Conservation (phyloP, 2,797 vertebrate genomes). For the Cirrhinus molitorella region DNA sequence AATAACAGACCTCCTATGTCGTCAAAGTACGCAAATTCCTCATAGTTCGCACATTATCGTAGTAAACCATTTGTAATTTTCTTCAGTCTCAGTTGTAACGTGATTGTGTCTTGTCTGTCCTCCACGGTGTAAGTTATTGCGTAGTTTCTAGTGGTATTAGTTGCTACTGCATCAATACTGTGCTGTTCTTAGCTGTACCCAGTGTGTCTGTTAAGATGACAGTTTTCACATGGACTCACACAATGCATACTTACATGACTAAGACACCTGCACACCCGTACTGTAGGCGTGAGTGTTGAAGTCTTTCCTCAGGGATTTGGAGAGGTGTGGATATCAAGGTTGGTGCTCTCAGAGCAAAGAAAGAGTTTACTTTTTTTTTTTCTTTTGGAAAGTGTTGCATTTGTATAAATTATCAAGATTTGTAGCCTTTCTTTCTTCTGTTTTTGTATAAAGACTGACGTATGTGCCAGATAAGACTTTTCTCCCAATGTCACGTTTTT, state of each 20-base stretch:
- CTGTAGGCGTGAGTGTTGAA: slow-evolving; percentile 74
- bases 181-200: slow-evolving; percentile 71
- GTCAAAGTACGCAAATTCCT: neutral
- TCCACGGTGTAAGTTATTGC: slow-evolving; percentile 16
- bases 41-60: slow-evolving; percentile 14
- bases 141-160: slow-evolving; percentile 39
- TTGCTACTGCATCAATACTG: slow-evolving; percentile 62
- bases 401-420: slow-evolving; percentile 99
- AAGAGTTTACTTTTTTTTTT: slow-evolving; percentile 94
- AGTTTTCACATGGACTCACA: slow-evolving; percentile 39
- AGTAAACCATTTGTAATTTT: neutral
- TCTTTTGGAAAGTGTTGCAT: slow-evolving; percentile 94
- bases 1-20: neutral
- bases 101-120: slow-evolving; percentile 24
- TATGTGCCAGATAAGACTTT: slow-evolving; percentile 88
- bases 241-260: slow-evolving; percentile 33
- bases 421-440: slow-evolving; percentile 92
- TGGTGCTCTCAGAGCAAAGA: slow-evolving; percentile 88
- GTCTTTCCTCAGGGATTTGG: slow-evolving; percentile 98
- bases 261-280: slow-evolving; percentile 38
- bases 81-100: neutral
- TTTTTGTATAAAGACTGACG: slow-evolving; percentile 90
- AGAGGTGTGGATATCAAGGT: slow-evolving; percentile 86
- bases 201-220: slow-evolving; percentile 61
- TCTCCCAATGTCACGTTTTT: slow-evolving; percentile 83